Base-by-base conservation (phyloP, 2,113 vertebrate genomes). In the Caranx ignobilis region DNA sequence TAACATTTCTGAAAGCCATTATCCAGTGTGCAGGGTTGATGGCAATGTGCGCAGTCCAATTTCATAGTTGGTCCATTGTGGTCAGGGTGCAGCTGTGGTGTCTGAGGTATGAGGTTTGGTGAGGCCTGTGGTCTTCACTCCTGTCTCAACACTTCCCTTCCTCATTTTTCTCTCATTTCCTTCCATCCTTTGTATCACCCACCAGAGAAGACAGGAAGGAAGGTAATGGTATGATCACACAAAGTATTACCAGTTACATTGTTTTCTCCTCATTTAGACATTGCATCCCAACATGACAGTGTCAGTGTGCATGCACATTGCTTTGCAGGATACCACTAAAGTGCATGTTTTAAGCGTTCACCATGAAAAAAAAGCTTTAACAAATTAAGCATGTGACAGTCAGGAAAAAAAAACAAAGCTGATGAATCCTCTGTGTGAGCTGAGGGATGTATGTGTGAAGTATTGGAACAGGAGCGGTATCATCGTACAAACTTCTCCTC, bases 401-500 rank as follows among this genome's bases (percentile, higher is more conserved):
- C 43, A 39, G 64, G 6, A 47, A 60, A 13, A 32, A 52, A 71
- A 34, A 56, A 0, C 0, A 13, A 21, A 73, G 39, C 39, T 19
- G 54, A 82, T 59, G 69, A 69, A 70, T 77, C 39, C 80, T 85
- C 77, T 77, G 59, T 84, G 70, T 63, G 69, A 91, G 77, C 8
- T n/a, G 21, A 34, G 45, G 66, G 56, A 72, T 75, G 63, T 16
- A 35, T 34, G 56, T 26, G 19, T 4, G 15, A 63, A 76, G 39
- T 66, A 50, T 75, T 45, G 72, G 70, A 73, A 16, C 57, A 48
- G 41, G 52, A 74, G 62, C 2, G 54, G 45, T 50, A 37, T 76
- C 31, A 41, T 52, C 63, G 74, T 59, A 74, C 81, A 26, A 54
- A 56, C 21, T 67, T 63, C 45, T 89, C 93, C 91, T 94, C 93